Evolutionary conservation across 1,140 invertebrate species (phyloP), one percentile per base, ranked within the genome.

Genomic region (Drosophila pectinifera): DNA sequence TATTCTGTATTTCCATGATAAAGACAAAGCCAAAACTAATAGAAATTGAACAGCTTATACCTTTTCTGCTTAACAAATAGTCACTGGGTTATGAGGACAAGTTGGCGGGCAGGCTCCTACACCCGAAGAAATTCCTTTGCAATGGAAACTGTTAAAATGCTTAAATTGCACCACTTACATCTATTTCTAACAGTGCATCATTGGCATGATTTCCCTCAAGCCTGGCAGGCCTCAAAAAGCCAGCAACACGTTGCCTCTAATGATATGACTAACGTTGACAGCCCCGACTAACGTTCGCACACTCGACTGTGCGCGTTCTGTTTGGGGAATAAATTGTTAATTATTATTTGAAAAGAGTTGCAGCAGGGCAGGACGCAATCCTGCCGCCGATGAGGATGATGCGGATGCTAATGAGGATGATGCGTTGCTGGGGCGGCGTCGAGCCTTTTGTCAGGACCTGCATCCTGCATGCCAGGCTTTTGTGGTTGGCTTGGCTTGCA

Each of bases 341-440:
- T 89, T 89, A 89, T 89, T 89, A 89, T 89, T 89, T 89, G 84
- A 89, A 89, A 89, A 89, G 84, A 89, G 84, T 89, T 89, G 89
- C 84, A 90, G 77, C 84, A 46, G 57, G 54, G 54, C 58, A 62
- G 54, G 74, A 73, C 55, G 41, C 65, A 77, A 70, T 77, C 54
- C 63, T 65, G 46, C 36, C 73, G 55, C 46, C 42, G 48, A 46
- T 46, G 73, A 54, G 65, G 58, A 68, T 67, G 76, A 78, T 67
- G 68, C 54, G 55, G 49, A 56, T 41, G 42, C 48, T 80, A 31
- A 31, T 31, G 28, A 31, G 28, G 28, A 31, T 31, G 28, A 31
- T 31, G 43, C 48, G 8, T 1, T 20, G 67, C 36, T 24, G 55
- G 18, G 28, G 39, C 43, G 62, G 62, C 57, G 54, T 78, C 53